A percentile compares a stretch with the other conserved stretches of the same genome.
These are phyloP conservation scores for Dromas ardeola DNA, from an alignment of 2,113 vertebrate genomes.

Conservation along the genomic window DNA sequence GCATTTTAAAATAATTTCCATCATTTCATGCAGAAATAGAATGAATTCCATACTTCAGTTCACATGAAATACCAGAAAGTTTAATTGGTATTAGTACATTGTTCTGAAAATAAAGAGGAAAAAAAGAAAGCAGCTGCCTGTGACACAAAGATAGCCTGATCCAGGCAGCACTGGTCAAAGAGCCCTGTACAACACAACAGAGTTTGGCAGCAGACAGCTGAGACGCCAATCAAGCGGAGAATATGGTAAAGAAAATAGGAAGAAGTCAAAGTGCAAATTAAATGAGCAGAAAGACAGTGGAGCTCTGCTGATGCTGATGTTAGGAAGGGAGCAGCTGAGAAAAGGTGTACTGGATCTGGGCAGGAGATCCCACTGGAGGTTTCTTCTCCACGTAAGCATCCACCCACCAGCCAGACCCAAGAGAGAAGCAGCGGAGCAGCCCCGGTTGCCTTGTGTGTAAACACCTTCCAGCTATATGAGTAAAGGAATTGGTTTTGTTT, in stretches of 20 bases:
- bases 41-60: slow-evolving; percentile 31
- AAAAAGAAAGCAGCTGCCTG: background rate
- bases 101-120: background rate
- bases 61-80: slow-evolving; percentile 4
- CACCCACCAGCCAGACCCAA: background rate
- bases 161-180: background rate
- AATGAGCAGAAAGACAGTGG: background rate
- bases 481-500: background rate
- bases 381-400: background rate
- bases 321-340: background rate
- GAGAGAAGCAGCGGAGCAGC: background rate
- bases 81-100: background rate
- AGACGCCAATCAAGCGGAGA: background rate
- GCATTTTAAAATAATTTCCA: background rate
- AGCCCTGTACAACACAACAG: background rate
- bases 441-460: background rate
- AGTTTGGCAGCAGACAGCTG: background rate
- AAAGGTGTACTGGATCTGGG: background rate
- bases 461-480: background rate
- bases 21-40: background rate
- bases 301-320: background rate
- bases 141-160: background rate
- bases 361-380: background rate
- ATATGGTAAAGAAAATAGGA: background rate
- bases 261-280: background rate